A percentile compares a stretch with the other conserved stretches of the same genome.
phyloP scores from a whole-genome alignment of 1,140 invertebrate species.

The Drosophila guanche region DNA sequence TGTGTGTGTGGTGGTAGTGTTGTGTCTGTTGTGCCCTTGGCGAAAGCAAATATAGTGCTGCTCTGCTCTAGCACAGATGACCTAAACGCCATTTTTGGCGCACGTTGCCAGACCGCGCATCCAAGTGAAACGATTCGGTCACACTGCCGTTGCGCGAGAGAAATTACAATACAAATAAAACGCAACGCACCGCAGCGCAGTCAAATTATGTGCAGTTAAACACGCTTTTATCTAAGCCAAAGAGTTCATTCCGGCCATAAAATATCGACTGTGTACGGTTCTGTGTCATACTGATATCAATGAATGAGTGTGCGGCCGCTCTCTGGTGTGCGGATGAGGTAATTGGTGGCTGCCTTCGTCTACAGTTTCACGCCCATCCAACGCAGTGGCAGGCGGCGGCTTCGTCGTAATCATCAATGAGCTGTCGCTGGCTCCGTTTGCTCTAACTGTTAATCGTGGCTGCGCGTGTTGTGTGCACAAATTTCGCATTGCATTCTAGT shows the following conservation, averaged over 20 bases:
- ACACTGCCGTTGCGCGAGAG: slow-evolving; percentile 64
- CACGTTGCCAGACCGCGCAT: slow-evolving; percentile 42
- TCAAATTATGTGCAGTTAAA: slow-evolving; percentile 56
- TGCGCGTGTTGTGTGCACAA: slow-evolving; percentile 75
- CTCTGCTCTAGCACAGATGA: slow-evolving; percentile 51
- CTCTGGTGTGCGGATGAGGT: slow-evolving; percentile 63
- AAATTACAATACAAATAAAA: slow-evolving; percentile 50
- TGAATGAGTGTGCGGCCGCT: slow-evolving; percentile 39
- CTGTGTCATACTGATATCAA: slow-evolving; percentile 48
- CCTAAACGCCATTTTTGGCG: slow-evolving; percentile 57
- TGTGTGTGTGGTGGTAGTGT: slow-evolving; percentile 22
- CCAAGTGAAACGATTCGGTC: slow-evolving; percentile 34
- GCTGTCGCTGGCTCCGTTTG: slow-evolving; percentile 19
- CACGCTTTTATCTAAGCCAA: slow-evolving; percentile 54
- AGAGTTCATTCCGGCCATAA: slow-evolving; percentile 30
- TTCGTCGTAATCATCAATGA: slow-evolving; percentile 75
- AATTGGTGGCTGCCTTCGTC: slow-evolving; percentile 73
- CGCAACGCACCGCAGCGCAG: slow-evolving; percentile 18
- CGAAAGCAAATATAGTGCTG: slow-evolving; percentile 32
- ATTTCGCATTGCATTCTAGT: slow-evolving; percentile 43
- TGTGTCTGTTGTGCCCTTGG: slow-evolving; percentile 63
- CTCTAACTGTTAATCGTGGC: slow-evolving; percentile 53
- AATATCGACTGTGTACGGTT: slow-evolving; percentile 36
- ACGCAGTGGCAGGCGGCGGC: slow-evolving; percentile 21
- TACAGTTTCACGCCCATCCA: slow-evolving; percentile 69